phyloP scores from a whole-genome alignment of 2,888 invertebrate species.

The Alcis repandata region DNA sequence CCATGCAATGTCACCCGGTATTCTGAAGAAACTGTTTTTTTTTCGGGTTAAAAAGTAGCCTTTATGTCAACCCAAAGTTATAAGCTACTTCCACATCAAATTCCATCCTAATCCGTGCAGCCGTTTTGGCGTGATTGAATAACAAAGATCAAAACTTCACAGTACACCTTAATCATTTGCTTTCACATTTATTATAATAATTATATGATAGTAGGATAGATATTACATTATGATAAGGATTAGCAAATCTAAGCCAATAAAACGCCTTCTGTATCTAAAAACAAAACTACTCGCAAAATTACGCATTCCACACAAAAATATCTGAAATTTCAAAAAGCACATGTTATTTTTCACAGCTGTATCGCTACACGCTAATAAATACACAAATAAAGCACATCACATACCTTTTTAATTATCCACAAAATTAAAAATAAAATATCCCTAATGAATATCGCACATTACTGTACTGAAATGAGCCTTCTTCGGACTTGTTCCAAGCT shows the following conservation, averaged over 20 bases:
- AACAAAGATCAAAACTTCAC: no score
- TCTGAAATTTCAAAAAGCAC: background rate
- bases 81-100: background rate
- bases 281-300: background rate
- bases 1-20: no score
- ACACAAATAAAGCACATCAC: slow-evolving; percentile 32
- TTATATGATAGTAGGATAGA: no score
- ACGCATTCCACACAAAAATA: background rate
- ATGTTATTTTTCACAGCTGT: slow-evolving; percentile 7
- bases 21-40: no score
- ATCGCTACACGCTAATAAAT: slow-evolving; percentile 26
- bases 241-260: no score
- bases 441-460: slow-evolving; percentile 31
- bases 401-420: slow-evolving; percentile 23
- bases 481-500: slow-evolving; percentile 10
- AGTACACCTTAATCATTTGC: no score
- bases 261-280: no score
- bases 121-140: no score
- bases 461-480: slow-evolving; percentile 22
- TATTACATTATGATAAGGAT: no score
- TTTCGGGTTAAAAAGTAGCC: background rate
- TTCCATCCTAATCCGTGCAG: background rate
- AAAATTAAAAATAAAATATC: slow-evolving; percentile 20
- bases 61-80: no score
- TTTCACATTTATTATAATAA: no score